Evolutionary conservation across 2,888 invertebrate genomes (phyloP).

Genomic region (Omphaloscelis lunosa): DNA sequence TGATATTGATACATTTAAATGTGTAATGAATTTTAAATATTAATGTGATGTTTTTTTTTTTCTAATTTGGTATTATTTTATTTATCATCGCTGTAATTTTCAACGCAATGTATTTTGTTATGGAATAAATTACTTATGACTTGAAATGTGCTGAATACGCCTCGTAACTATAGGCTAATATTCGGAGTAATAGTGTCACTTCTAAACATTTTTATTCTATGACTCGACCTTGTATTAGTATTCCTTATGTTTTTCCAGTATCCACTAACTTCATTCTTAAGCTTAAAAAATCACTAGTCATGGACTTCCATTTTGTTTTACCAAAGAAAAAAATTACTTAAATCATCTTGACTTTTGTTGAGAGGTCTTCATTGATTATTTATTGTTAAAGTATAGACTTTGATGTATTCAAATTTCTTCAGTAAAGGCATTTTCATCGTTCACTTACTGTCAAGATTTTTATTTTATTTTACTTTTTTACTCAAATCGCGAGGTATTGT

Average conservation of each 20-base stretch:
- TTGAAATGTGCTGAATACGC: too few relatives aligned
- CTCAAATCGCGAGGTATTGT: not conserved
- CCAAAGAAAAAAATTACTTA: not conserved
- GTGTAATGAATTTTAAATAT: too few relatives aligned
- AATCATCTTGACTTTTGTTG: constrained; percentile 29
- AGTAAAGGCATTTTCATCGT: constrained; percentile 1
- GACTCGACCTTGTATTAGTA: constrained; percentile 50
- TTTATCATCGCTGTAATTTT: too few relatives aligned
- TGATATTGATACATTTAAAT: too few relatives aligned
- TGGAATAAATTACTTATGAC: too few relatives aligned
- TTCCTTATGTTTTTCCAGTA: constrained; percentile 36
- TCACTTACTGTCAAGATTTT: not conserved
- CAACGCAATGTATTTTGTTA: too few relatives aligned
- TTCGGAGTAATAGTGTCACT: not conserved
- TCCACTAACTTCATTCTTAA: constrained; percentile 26
- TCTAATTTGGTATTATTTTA: too few relatives aligned
- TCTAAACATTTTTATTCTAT: constrained; percentile 17
- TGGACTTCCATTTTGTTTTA: constrained; percentile 27
- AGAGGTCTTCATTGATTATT: not conserved
- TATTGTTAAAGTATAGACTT: not conserved
- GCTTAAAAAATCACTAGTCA: constrained; percentile 29
- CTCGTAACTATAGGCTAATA: not conserved
- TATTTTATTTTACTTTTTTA: not conserved
- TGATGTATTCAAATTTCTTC: not conserved
- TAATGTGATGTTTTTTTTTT: too few relatives aligned